Conservation (phyloP, 1,140 invertebrate species). For the Sinonovacula constricta region DNA sequence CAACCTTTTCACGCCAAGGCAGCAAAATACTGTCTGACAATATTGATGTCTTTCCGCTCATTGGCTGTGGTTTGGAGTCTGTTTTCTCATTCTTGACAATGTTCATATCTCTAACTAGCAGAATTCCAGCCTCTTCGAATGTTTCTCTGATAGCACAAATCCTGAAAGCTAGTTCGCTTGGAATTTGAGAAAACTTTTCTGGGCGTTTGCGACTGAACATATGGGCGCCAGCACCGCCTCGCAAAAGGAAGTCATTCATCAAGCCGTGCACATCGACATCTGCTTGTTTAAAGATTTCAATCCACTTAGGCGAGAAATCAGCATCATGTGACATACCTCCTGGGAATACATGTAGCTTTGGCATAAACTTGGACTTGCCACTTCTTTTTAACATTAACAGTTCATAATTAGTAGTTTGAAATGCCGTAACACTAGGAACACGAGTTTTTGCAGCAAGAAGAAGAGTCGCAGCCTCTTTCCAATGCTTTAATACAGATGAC, state of each 20-base stretch:
- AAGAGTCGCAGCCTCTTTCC: slow-evolving; percentile 78
- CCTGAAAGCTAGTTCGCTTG: slow-evolving; percentile 85
- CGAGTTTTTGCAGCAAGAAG: slow-evolving; percentile 73
- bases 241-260: slow-evolving; percentile 51
- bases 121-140: slow-evolving; percentile 93
- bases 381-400: slow-evolving; percentile 85
- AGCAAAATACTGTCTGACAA: slow-evolving; percentile 73
- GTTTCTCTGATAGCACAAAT: slow-evolving; percentile 93
- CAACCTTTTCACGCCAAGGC: slow-evolving; percentile 85
- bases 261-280: slow-evolving; percentile 47
- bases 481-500: slow-evolving; percentile 71
- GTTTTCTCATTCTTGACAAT: slow-evolving; percentile 20
- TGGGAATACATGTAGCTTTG: slow-evolving; percentile 89
- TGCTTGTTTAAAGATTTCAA: slow-evolving; percentile 82
- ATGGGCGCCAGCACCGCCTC: slow-evolving; percentile 34
- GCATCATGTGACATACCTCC: slow-evolving; percentile 85
- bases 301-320: slow-evolving; percentile 87
- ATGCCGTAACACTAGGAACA: slow-evolving; percentile 33
- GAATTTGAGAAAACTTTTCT: slow-evolving; percentile 58
- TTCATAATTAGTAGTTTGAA: slow-evolving; percentile 77
- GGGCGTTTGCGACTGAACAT: slow-evolving; percentile 64
- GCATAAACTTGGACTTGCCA: slow-evolving; percentile 83
- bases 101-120: slow-evolving; percentile 82
- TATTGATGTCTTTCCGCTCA: slow-evolving; percentile 35
- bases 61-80: no score